Evolutionary conservation across 2,888 invertebrate genomes (phyloP).

Genomic region (Bursaphelenchus okinawaensis): DNA sequence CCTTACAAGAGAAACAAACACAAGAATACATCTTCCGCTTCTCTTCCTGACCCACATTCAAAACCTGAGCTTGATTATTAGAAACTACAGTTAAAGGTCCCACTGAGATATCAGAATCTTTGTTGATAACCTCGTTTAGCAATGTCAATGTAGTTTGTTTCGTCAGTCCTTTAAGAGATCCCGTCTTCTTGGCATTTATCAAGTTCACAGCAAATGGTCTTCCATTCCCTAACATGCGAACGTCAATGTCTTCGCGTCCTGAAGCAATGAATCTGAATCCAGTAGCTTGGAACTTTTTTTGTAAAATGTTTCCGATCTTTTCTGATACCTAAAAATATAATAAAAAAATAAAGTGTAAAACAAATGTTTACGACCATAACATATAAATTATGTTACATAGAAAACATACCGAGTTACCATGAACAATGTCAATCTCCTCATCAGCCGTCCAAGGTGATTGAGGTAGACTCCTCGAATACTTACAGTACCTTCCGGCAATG

Average conservation of each 20-base stretch:
- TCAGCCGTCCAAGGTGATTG: constrained; percentile 90
- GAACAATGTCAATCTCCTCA: constrained; percentile 55
- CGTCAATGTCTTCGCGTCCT: constrained; percentile 87
- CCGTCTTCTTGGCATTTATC: constrained; percentile 50
- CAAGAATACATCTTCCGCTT: constrained; percentile 53
- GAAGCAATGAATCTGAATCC: constrained; percentile 43
- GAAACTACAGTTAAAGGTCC: constrained; percentile 33
- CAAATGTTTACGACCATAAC: neutral
- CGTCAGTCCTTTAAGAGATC: neutral
- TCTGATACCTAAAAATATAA: constrained; percentile 44
- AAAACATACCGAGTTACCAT: constrained; percentile 22
- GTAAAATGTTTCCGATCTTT: constrained; percentile 40
- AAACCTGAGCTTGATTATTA: constrained; percentile 21
- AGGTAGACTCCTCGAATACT: constrained; percentile 75
- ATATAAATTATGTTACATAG: constrained; percentile 1
- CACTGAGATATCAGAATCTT: constrained; percentile 30
- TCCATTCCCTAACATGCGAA: constrained; percentile 73
- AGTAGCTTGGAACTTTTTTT: constrained; percentile 34
- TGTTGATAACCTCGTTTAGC: constrained; percentile 32
- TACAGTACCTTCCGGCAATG: constrained; percentile 71
- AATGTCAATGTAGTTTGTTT: neutral
- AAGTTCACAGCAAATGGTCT: constrained; percentile 88
- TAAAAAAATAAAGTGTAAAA: neutral
- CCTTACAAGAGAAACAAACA: constrained; percentile 46
- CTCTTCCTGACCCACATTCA: constrained; percentile 51